phyloP scores from a whole-genome alignment of 2,113 vertebrate species.

The Smithornis capensis region DNA sequence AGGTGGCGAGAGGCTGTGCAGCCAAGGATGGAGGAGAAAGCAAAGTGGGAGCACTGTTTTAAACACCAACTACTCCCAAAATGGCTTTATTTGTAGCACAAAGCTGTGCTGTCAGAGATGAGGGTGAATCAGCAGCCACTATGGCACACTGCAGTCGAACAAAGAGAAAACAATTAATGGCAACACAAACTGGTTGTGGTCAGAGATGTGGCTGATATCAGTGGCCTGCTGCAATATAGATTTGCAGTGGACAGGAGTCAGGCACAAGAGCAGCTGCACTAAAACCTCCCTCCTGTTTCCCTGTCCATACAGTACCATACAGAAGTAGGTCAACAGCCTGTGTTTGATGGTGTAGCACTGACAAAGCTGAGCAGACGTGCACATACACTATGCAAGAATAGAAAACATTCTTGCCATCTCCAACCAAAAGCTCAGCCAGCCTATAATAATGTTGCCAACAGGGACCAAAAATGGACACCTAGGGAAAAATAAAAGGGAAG shows the following conservation, averaged over 20 bases:
- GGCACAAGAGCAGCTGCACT: not conserved
- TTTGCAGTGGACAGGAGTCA: not conserved
- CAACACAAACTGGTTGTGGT: not conserved
- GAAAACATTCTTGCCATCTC: not conserved
- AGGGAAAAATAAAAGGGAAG: not conserved
- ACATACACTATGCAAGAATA: not conserved
- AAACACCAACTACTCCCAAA: not conserved
- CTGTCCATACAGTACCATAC: not conserved
- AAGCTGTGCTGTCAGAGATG: not conserved
- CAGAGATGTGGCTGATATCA: not conserved
- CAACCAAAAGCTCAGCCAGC: not conserved
- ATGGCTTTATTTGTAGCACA: not conserved
- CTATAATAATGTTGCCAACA: not conserved
- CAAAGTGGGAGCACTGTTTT: not conserved
- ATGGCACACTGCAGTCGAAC: not conserved
- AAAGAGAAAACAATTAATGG: not conserved
- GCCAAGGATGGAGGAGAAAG: not conserved
- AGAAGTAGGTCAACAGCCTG: not conserved
- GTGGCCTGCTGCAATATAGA: not conserved
- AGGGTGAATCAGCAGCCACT: not conserved
- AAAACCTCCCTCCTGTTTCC: not conserved
- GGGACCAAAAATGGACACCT: not conserved
- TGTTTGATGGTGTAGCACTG: not conserved
- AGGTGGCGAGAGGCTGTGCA: not conserved
- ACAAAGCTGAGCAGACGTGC: fast-evolving